phyloP scores from a whole-genome alignment of 2,797 vertebrate species.

The Centroberyx gerrardi region DNA sequence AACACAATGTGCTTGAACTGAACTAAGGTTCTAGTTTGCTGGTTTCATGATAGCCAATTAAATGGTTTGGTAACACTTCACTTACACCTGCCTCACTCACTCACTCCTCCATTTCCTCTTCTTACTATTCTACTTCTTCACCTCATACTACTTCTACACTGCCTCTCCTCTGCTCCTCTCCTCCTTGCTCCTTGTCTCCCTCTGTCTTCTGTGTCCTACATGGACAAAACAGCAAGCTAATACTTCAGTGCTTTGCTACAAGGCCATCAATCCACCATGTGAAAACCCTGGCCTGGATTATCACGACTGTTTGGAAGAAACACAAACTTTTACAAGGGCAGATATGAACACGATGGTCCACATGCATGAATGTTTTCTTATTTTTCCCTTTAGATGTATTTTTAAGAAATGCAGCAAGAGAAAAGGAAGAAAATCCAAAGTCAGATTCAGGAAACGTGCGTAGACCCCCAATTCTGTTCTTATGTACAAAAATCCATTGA shows the following conservation, averaged over 20 bases:
- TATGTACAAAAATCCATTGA: neutral
- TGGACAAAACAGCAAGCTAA: slow-evolving; percentile 17
- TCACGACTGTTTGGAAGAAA: slow-evolving; percentile 5
- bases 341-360: neutral
- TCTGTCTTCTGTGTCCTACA: neutral
- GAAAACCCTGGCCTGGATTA: neutral
- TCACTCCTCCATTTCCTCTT: neutral
- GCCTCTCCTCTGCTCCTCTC: neutral
- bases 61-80: neutral
- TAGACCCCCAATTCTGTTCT: neutral
- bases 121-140: neutral
- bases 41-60: too few relatives aligned
- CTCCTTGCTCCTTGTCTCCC: too few relatives aligned
- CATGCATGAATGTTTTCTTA: neutral
- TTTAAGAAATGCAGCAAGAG: neutral
- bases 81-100: neutral
- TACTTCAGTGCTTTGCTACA: slow-evolving; percentile 20
- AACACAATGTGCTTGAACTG: neutral
- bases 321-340: neutral
- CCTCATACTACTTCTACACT: neutral
- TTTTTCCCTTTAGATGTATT: neutral
- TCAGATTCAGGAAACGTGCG: neutral
- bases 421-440: neutral
- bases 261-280: slow-evolving; percentile 8
- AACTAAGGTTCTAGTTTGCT: too few relatives aligned